Evolutionary conservation across 2,888 invertebrate genomes (phyloP).

Genomic region (Frankliniella intonsa): DNA sequence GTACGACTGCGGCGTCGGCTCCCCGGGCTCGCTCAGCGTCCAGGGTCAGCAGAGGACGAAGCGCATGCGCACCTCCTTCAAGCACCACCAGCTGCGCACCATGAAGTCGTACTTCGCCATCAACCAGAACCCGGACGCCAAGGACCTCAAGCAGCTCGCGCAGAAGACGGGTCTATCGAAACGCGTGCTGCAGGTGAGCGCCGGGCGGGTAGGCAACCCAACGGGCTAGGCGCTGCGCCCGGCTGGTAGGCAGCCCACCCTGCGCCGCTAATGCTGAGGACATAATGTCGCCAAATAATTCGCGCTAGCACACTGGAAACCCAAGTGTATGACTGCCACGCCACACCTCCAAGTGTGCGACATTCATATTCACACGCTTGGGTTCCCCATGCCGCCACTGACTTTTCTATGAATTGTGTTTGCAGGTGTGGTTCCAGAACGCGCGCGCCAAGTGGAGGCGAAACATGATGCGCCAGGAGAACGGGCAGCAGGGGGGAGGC

Average conservation of each 20-base stretch:
- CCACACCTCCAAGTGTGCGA: no score
- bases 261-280: no score
- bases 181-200: slow-evolving; percentile 87
- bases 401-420: slow-evolving; percentile 12
- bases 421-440: slow-evolving; percentile 98
- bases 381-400: no score
- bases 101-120: slow-evolving; percentile 99
- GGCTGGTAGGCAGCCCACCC: background rate
- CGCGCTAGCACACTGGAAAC: background rate
- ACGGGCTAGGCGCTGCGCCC: background rate
- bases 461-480: slow-evolving; percentile 83
- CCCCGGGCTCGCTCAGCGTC: slow-evolving; percentile 49
- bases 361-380: no score
- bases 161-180: slow-evolving; percentile 98
- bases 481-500: slow-evolving; percentile 42
- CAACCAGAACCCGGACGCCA: slow-evolving; percentile 99
- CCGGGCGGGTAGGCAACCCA: background rate
- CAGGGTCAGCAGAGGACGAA: slow-evolving; percentile 66
- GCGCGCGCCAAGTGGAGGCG: slow-evolving; percentile 97
- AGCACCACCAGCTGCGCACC: slow-evolving; percentile 95
- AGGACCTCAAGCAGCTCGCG: slow-evolving; percentile 95
- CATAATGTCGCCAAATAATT: background rate
- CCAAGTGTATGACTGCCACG: no score
- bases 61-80: slow-evolving; percentile 97
- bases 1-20: slow-evolving; percentile 42